Evolutionary conservation across 2,113 vertebrate genomes (phyloP), one percentile per base, ranked within the genome.

Genomic region (Mungos mungo): DNA sequence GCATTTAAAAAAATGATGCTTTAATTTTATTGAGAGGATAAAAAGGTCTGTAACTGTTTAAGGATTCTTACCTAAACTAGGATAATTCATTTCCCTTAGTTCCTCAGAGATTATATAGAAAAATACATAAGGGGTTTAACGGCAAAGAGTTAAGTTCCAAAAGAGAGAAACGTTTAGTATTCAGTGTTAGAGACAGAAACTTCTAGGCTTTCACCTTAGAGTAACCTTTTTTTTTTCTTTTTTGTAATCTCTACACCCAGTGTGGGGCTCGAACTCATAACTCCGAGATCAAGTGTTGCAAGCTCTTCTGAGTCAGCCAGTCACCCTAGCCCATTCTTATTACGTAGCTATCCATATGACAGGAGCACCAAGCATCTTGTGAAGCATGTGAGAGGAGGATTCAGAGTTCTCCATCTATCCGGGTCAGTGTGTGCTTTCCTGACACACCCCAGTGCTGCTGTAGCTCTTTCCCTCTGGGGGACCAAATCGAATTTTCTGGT

Each of bases 401-500:
- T 93, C 76, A 85, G 50, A 97, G 92, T 81, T 81, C n/a, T 68
- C 33, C 18, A 77, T 95, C 79, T 86, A 90, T 69, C 38, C 12
- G 95, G 68, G 35, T 65, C 4, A 85, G 31, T 52, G 69, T 86
- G 85, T 83, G 29, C 66, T 90, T 97, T 96, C 45, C 79, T 92
- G 95, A 93, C 5, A 79, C 35, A 84, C 14, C 12, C 77, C 35
- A 96, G 66, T 86, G 52, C 45, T 93, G 25, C 2, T 74, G 31
- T 66, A 7, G 86, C 27, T 94, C 29, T 84, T 68, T 71, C 54
- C 47, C 29, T 96, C 81, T 25, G 81, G 84, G 69, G 41, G 38
- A 21, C 11, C 21, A 96, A 96, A 94, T 81, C 27, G 57, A 38
- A 97, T 92, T 94, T 97, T 96, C 88, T 97, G 57, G 79, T 27